A percentile compares a stretch with the other conserved stretches of the same genome.
Evolutionary conservation across 2,888 invertebrate species (phyloP).

Genomic region (Sturmia bella): DNA sequence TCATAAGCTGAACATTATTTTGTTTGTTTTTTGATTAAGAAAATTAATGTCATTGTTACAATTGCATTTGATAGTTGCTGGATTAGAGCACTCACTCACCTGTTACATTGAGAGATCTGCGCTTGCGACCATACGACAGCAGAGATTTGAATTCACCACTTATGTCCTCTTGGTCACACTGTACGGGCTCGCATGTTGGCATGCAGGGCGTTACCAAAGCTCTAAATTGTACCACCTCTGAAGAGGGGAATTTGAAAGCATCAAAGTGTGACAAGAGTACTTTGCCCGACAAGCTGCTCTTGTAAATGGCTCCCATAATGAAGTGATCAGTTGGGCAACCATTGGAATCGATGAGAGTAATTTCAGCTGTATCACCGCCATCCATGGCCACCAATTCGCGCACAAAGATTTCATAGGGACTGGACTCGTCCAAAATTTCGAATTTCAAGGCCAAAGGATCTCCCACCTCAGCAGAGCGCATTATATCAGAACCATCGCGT

Average conservation of each 20-base stretch:
- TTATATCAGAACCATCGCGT: constrained; percentile 90
- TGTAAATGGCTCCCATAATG: constrained; percentile 95
- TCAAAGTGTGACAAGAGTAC: constrained; percentile 94
- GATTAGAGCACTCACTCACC: constrained; percentile 76
- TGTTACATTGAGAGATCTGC: constrained; percentile 85
- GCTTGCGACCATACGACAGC: constrained; percentile 89
- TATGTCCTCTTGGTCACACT: constrained; percentile 92
- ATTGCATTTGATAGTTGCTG: constrained; percentile 26
- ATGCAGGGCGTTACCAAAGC: constrained; percentile 97
- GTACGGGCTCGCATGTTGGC: constrained; percentile 95
- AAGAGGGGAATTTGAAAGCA: constrained; percentile 97
- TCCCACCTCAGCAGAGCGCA: constrained; percentile 94
- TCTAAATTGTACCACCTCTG: constrained; percentile 96
- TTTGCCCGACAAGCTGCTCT: constrained; percentile 90
- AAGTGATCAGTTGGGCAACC: constrained; percentile 97
- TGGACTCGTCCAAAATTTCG: constrained; percentile 95
- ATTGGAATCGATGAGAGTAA: constrained; percentile 93
- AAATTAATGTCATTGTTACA: constrained; percentile 50
- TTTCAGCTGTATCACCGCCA: constrained; percentile 95
- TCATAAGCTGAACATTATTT: constrained; percentile 47
- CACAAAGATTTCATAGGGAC: constrained; percentile 97
- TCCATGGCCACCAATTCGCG: constrained; percentile 97
- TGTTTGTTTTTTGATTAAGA: constrained; percentile 55
- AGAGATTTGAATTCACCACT: constrained; percentile 92
- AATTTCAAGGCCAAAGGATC: constrained; percentile 95